A percentile compares a stretch with the other conserved stretches of the same genome.
Conservation (phyloP, 2,113 vertebrate genomes). For the Mesoclemmys tuberculata region DNA sequence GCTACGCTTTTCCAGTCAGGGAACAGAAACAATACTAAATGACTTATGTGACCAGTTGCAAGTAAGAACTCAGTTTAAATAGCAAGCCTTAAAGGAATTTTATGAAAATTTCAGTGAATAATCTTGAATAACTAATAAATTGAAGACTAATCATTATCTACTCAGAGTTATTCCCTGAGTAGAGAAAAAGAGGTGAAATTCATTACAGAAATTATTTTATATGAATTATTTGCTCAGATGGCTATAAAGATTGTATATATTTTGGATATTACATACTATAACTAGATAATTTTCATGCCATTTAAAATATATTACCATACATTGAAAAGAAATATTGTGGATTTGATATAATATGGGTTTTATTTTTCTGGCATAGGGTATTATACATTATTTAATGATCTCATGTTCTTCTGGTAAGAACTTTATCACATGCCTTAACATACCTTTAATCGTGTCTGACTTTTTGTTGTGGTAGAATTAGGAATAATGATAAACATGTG, state of each 20-base stretch:
- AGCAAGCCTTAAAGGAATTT: background rate
- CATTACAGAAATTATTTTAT: background rate
- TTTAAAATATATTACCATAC: background rate
- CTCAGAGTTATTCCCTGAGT: background rate
- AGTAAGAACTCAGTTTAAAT: background rate
- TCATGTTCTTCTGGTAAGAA: background rate
- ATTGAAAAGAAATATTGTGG: background rate
- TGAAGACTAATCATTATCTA: background rate
- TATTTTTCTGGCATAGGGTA: background rate
- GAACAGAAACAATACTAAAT: background rate
- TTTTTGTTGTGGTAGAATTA: background rate
- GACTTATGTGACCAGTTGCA: background rate
- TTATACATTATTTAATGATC: background rate
- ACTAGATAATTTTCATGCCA: background rate
- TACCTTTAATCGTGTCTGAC: background rate
- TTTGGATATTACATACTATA: background rate
- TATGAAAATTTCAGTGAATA: background rate
- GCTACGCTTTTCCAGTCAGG: background rate
- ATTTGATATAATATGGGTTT: background rate
- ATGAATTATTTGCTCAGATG: background rate
- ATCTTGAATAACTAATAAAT: background rate
- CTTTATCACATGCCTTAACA: background rate
- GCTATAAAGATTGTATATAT: background rate
- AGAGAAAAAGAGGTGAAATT: background rate
- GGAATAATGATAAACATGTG: background rate